Evolutionary conservation across 2,113 vertebrate genomes (phyloP).

Genomic region (Sinocyclocheilus anshuiensis): DNA sequence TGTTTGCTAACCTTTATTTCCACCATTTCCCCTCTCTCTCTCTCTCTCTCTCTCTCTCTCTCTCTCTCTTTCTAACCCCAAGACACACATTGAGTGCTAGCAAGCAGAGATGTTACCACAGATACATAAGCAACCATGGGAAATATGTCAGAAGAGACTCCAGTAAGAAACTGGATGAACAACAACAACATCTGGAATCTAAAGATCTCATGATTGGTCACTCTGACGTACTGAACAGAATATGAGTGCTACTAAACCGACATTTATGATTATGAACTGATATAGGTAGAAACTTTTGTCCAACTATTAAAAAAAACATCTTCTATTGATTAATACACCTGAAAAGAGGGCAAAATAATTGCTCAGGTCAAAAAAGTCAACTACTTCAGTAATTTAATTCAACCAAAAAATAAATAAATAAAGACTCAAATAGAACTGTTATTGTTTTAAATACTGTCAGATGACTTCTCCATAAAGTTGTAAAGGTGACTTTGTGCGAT

Average conservation of each 20-base stretch:
- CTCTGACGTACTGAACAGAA: background rate
- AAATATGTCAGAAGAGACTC: constrained; percentile 18
- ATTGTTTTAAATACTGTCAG: background rate
- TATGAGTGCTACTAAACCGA: background rate
- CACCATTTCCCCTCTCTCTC: background rate
- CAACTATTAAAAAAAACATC: background rate
- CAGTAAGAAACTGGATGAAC: background rate
- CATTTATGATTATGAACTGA: background rate
- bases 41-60: background rate
- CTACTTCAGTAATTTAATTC: background rate
- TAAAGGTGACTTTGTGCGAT: background rate
- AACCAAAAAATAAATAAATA: background rate
- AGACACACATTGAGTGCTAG: background rate
- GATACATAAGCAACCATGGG: constrained; percentile 25
- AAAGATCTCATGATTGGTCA: background rate
- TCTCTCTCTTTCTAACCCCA: background rate
- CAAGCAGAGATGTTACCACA: constrained; percentile 26
- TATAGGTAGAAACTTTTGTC: background rate
- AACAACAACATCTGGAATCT: background rate
- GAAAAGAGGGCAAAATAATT: background rate
- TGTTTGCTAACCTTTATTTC: background rate
- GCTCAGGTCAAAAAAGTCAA: background rate
- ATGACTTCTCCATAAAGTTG: background rate
- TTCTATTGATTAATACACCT: background rate
- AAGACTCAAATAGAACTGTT: background rate